A percentile compares a stretch with the other conserved stretches of the same genome.
Evolutionary conservation across 2,113 vertebrate genomes (phyloP).

Genomic region (Cavia porcellus): DNA sequence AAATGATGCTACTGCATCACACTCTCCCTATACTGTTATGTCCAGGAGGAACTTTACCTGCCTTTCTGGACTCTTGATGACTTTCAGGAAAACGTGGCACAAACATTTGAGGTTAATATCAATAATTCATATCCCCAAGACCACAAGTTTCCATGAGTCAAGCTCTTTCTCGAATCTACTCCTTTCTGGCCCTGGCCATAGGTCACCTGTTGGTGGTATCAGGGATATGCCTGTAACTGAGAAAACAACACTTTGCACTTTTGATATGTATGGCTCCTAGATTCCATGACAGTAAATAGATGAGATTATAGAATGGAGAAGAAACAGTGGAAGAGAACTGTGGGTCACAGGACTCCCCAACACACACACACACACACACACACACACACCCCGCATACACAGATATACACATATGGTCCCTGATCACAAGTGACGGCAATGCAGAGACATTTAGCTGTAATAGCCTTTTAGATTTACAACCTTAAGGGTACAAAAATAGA

Average conservation of each 20-base stretch:
- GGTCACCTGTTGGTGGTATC: rapidly evolving
- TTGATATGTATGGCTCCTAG: not conserved
- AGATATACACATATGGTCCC: not conserved
- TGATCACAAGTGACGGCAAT: not conserved
- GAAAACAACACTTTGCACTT: not conserved
- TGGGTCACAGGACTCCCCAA: not conserved
- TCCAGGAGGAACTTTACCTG: not conserved
- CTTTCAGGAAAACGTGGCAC: not conserved
- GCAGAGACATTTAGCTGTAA: not conserved
- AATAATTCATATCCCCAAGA: not conserved
- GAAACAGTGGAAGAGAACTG: rapidly evolving
- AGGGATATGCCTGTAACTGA: not conserved
- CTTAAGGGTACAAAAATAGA: not conserved
- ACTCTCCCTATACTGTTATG: not conserved
- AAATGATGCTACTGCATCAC: not conserved
- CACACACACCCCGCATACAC: not conserved
- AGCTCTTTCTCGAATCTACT: not conserved
- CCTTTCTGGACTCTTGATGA: not conserved
- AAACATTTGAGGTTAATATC: not conserved
- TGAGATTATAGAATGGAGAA: not conserved
- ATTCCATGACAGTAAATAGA: not conserved
- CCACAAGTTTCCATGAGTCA: not conserved
- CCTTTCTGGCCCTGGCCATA: not conserved
- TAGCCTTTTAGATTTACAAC: not conserved
- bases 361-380: rapidly evolving